Evolutionary conservation across 2,888 invertebrate genomes (phyloP), one percentile per base, ranked within the genome.

Genomic region (Craniophora ligustri): DNA sequence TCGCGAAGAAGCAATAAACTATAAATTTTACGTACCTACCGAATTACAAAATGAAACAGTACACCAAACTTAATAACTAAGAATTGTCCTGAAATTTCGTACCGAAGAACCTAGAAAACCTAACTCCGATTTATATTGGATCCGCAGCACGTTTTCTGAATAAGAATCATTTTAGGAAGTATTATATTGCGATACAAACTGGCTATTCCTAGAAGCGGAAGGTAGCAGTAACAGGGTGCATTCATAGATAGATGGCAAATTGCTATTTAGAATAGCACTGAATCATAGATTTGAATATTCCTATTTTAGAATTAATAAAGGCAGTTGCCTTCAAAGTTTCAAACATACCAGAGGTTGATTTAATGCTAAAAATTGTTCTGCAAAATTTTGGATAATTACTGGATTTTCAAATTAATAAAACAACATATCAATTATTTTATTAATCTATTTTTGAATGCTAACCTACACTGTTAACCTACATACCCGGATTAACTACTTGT

Each of bases 121-220:
- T 67, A 70, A 2, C 48, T 35, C 26, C 32, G 19, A 54, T 58
- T 26, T 26, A 67, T 67, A 71, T 71, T 60, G 72, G 55, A 60
- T 56, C 42, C 40, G 50, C 26, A 46, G 35, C 57, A 36, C 49
- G 55, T 65, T 59, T 59, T 36, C 57, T 54, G 71, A 68, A 71
- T 71, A 72, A 66, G 72, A 72, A 72, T 71, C 59, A 68, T 62
- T 66, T 68, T 53, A 50, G 44, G 47, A 50, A 45, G 64, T 71
- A 70, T 67, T 57, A 66, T 60, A 68, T 58, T 40, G 40, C 64
- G 60, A 49, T 13, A 44, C 34, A 45, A 59, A 59, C 21, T 41
- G 40, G 28, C 19, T 64, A 39, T 31, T 36, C 18, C 31, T 39
- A 16, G 23, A 8, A 49, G 15, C 45, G 41, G 45, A 44, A 41